These are phyloP conservation scores for Grammomys dolichurus DNA, from an alignment of 2,113 vertebrate species.

Conservation along the genomic window DNA sequence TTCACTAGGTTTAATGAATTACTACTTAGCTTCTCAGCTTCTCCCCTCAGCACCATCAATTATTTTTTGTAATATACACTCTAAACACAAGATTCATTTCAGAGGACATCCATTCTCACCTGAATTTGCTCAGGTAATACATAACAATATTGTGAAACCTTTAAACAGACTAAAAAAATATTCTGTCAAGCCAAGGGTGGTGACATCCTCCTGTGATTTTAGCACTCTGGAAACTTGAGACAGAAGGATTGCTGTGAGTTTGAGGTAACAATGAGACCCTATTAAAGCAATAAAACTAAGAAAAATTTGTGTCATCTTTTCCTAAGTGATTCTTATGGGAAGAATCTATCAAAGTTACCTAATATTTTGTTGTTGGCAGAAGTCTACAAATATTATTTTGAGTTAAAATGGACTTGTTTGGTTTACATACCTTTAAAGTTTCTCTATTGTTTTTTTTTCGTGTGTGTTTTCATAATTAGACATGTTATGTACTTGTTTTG, in stretches of 20 bases:
- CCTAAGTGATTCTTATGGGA: background rate
- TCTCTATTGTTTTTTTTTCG: constrained; percentile 48
- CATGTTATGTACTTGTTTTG: constrained; percentile 29
- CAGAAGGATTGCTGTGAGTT: background rate
- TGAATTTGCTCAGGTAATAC: background rate
- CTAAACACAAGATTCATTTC: background rate
- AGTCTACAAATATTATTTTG: background rate
- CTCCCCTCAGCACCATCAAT: background rate
- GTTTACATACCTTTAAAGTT: constrained; percentile 29
- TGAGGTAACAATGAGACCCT: background rate
- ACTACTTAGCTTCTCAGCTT: background rate
- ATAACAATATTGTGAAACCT: background rate
- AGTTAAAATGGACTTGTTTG: constrained; percentile 12
- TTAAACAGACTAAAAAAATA: constrained; percentile 27
- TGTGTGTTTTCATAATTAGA: constrained; percentile 26
- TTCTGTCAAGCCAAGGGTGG: background rate
- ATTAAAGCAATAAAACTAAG: background rate
- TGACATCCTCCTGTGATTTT: background rate
- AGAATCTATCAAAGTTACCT: background rate
- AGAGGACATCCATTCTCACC: constrained; percentile 8
- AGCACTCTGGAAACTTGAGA: background rate
- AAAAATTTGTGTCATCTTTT: background rate
- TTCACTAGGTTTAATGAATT: constrained; percentile 32
- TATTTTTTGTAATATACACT: background rate
- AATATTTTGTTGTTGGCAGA: constrained; percentile 46